Evolutionary conservation across 2,888 invertebrate genomes (phyloP), one percentile per base, ranked within the genome.

Genomic region (Microplitis deprimator): DNA sequence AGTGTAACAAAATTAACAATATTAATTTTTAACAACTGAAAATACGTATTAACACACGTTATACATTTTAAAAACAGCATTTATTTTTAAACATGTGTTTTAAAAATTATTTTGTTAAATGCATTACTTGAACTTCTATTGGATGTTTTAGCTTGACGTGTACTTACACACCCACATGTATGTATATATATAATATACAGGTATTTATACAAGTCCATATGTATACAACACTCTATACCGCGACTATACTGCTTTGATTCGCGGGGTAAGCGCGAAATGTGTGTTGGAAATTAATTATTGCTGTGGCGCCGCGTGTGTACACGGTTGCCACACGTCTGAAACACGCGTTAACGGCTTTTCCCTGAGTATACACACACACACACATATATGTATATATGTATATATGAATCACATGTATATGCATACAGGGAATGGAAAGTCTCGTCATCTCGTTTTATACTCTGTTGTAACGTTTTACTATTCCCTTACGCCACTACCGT

Each of bases 321-420:
- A 67, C 16, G 38, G 40, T 73, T 67, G 13, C 67, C 73, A 73
- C 73, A 73, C 60, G 73, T 73, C 73, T 78, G 73, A 65, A 75
- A 76, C 77, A 74, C 71, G 68, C 77, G 72, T 70, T 77, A 68
- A 61, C 77, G 29, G 62, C 68, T 67, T 73, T 60, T 60, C 73
- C 65, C 59, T 73, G 73, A 67, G 73, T 76, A 80, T 76, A 77
- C 77, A 77, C 72, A 78, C 74, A 74, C n/a, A n/a, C n/a, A n/a
- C n/a, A n/a, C n/a, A n/a, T n/a, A n/a, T n/a, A n/a, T n/a, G n/a
- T n/a, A n/a, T n/a, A n/a, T n/a, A n/a, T n/a, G n/a, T 79, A 68
- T 61, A 79, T 78, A 74, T 62, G 20, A 10, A 16, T 62, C 62
- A 62, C 20, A 62, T 62, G 50, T 50, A 5, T 50, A 50, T 13